Base-by-base conservation (phyloP, 2,888 invertebrate species). In the Lacanobia wlatinum region DNA sequence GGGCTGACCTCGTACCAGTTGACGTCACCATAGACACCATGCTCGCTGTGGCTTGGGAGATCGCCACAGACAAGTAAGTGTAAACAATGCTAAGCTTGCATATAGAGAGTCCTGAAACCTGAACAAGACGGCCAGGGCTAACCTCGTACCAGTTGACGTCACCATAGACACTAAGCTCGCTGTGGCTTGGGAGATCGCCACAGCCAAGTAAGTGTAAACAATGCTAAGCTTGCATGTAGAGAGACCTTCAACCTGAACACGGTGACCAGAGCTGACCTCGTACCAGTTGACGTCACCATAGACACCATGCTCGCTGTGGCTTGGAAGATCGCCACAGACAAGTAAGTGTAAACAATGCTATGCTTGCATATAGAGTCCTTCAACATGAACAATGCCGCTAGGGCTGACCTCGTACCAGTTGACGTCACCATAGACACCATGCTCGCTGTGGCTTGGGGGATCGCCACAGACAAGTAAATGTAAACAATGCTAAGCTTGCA, bases 131-230 rank as follows among this genome's bases (percentile, higher is more conserved):
- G 92, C 96, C 0, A 91, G 96, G 1, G 96, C 97, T 0, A 98
- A 99, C 91, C 97, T 97, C 74, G 96, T 98, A 69, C 98, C 98
- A 0, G 98, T 98, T 0, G 99, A 99, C 91, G 90, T 98, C 4
- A 97, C 97, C 0, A 97, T 98, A 28, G 98, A 98, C 89, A 97
- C 97, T 34, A 96, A 98, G 90, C 94, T 98, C 34, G 96, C 97
- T 0, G 96, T 97, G 0, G 97, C 97, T 1, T 98, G 98, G 97
- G 97, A 97, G 88, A 97, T 97, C 9, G 97, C 97, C 5, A 76
- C 52, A 0, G 80, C 80, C 38, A 77, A 50, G 83, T 83, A 18
- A 65, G 72, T 43, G 14, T 10, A 10, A 12, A 40, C 43, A 43
- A 43, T 43, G 40, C 9, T 10, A 10, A 40, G 10, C 40, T 28